These are phyloP conservation scores for Aptenodytes patagonicus DNA, from an alignment of 2,113 vertebrate genomes.

Conservation along the genomic window DNA sequence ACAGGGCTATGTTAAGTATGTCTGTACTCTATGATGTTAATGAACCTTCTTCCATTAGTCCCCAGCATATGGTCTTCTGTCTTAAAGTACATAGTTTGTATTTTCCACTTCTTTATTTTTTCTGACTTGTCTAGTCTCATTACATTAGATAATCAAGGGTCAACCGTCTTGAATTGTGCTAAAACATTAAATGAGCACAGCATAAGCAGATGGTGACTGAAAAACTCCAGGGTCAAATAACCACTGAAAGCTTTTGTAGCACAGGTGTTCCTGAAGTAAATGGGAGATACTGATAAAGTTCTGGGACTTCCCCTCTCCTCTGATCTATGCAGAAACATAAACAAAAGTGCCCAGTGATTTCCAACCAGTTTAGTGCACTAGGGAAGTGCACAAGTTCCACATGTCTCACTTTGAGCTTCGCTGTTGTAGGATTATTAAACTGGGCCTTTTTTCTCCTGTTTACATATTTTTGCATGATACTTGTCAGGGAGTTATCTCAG, in stretches of 20 bases:
- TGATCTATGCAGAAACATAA: background rate
- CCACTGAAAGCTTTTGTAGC: background rate
- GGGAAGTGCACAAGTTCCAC: background rate
- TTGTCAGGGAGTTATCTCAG: background rate
- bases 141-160: background rate
- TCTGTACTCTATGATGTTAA: background rate
- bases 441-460: background rate
- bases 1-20: background rate
- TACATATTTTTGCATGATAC: background rate
- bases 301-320: background rate
- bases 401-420: background rate
- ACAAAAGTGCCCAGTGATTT: background rate
- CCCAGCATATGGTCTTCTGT: background rate
- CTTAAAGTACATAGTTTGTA: background rate
- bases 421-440: background rate
- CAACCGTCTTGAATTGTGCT: background rate
- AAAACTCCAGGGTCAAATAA: background rate
- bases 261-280: background rate
- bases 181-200: background rate
- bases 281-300: background rate
- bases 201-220: background rate
- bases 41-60: background rate
- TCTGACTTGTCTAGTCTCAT: background rate
- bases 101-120: background rate
- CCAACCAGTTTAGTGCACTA: background rate